Conservation (phyloP, 1,140 invertebrate species). For the Tetramorium alpestre region DNA sequence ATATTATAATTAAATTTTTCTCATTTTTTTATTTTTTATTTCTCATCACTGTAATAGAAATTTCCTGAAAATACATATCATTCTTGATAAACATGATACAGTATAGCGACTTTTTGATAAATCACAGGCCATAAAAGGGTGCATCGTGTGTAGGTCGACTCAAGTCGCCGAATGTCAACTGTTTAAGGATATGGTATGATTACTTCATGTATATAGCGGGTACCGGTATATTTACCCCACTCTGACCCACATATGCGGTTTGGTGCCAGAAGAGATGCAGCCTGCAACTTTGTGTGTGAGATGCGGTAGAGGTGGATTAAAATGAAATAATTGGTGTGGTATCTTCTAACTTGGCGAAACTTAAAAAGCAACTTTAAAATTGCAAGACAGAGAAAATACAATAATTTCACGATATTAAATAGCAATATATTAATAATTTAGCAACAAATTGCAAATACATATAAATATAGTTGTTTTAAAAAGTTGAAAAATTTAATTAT, state of each 20-base stretch:
- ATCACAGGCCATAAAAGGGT: not conserved
- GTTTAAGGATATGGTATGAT: slow-evolving; percentile 65
- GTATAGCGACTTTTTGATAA: not conserved
- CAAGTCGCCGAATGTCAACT: slow-evolving; percentile 68
- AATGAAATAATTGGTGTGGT: not conserved
- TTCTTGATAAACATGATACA: not conserved
- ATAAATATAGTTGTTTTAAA: not conserved
- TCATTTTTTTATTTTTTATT: not conserved
- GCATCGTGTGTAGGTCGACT: slow-evolving; percentile 65
- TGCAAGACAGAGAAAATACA: not conserved
- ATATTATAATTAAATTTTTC: not conserved
- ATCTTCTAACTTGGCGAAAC: not conserved
- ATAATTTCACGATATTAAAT: not conserved
- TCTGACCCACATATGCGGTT: slow-evolving; percentile 70
- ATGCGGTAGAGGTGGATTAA: not conserved
- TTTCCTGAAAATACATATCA: not conserved
- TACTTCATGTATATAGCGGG: slow-evolving; percentile 5
- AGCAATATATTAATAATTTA: not conserved
- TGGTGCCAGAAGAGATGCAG: not conserved
- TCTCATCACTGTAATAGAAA: not conserved
- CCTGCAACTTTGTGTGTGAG: not conserved
- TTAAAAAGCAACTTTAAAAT: not conserved
- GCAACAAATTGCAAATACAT: not conserved
- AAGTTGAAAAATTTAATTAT: not conserved
- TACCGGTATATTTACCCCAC: slow-evolving; percentile 59